These are phyloP conservation scores for Sebastes hubbsi DNA, from an alignment of 2,797 vertebrate genomes.

Conservation along the genomic window DNA sequence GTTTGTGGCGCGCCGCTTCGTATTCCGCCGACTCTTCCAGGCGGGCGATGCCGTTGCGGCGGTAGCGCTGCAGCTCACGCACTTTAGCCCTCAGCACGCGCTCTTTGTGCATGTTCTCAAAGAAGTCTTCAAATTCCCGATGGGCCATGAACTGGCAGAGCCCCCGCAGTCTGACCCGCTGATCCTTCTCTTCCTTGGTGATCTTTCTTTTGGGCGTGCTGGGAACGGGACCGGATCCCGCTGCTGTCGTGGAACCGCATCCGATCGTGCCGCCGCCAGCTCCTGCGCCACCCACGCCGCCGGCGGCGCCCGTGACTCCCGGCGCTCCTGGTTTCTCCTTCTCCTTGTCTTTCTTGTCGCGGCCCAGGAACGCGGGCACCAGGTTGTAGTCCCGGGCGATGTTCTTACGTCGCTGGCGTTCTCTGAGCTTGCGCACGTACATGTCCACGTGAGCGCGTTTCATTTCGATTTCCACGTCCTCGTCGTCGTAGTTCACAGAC, in stretches of 20 bases:
- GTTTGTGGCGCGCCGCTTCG: conserved; percentile 94
- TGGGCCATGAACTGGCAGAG: conserved; percentile 98
- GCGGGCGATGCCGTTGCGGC: conserved; percentile 92
- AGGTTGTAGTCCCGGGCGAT: conserved; percentile 95
- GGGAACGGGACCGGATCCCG: conserved; percentile 42
- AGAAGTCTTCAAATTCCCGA: conserved; percentile 95
- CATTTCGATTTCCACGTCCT: conserved; percentile 96
- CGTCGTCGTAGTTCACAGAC: conserved; percentile 96
- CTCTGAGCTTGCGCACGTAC: conserved; percentile 95
- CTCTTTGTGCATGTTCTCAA: conserved; percentile 97
- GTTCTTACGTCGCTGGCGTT: conserved; percentile 95
- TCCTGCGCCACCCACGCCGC: conserved; percentile 28
- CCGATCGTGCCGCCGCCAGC: neutral
- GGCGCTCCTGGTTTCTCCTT: conserved; percentile 78
- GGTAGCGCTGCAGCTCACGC: conserved; percentile 94
- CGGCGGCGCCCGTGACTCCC: conserved; percentile 32
- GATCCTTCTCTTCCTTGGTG: conserved; percentile 95
- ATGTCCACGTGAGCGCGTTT: conserved; percentile 98
- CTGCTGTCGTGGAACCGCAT: conserved; percentile 16
- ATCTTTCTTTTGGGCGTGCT: conserved; percentile 88
- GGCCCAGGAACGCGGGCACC: conserved; percentile 92
- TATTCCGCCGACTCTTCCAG: conserved; percentile 95
- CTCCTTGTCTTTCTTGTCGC: conserved; percentile 92
- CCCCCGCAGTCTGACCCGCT: conserved; percentile 88
- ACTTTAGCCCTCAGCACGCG: conserved; percentile 92